These are phyloP conservation scores for Rhinogobio ventralis DNA, from an alignment of 2,797 vertebrate genomes.

Conservation along the genomic window DNA sequence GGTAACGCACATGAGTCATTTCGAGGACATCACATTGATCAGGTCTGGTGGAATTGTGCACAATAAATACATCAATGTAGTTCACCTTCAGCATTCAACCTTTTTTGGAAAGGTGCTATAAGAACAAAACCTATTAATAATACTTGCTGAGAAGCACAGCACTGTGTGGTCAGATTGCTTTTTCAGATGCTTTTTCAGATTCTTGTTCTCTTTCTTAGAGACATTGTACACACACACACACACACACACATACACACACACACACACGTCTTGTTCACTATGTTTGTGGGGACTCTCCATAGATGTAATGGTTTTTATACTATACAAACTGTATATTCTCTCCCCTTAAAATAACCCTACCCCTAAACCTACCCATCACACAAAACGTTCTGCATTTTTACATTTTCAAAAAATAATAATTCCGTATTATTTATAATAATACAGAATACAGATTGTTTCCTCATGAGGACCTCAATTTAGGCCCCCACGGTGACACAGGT, in stretches of 20 bases:
- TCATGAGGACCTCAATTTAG: too few species aligned
- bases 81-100: neutral
- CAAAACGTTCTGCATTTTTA: too few species aligned
- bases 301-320: too few species aligned
- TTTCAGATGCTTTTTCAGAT: conserved; percentile 22
- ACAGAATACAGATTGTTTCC: too few species aligned
- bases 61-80: conserved; percentile 11
- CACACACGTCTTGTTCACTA: neutral
- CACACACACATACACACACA: neutral
- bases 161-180: conserved; percentile 2
- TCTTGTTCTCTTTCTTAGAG: neutral
- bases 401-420: too few species aligned
- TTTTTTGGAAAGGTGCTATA: neutral
- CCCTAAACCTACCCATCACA: too few species aligned
- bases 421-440: too few species aligned
- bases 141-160: conserved; percentile 6
- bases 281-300: too few species aligned
- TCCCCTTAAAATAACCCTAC: too few species aligned
- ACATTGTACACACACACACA: neutral
- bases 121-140: conserved; percentile 5
- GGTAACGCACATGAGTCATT: neutral
- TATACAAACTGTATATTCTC: too few species aligned
- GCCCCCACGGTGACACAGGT: too few species aligned
- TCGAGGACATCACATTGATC: neutral
- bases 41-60: neutral